Evolutionary conservation across 2,888 invertebrate species (phyloP), one percentile per base, ranked within the genome.

Genomic region (Callimorpha dominula): DNA sequence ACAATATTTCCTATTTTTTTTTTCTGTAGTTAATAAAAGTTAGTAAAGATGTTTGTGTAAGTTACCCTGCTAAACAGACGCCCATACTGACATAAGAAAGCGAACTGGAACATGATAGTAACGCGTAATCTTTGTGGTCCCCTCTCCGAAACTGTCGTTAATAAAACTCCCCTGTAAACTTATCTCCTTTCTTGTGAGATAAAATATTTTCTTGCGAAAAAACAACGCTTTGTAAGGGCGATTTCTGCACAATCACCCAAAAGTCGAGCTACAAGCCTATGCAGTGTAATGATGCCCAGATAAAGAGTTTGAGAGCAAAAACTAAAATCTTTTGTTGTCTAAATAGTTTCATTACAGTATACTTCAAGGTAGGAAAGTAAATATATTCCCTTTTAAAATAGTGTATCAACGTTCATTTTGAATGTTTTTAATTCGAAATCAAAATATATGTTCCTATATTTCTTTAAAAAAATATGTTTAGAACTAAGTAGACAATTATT

Each of bases 121-220:
- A 85, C 86, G 81, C 86, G 87, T 92, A 91, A 92, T 92, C 91
- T 91, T 86, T 85, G 78, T 82, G 83, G 84, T 81, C 89, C 87
- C 87, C 86, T 82, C 90, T 87, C 88, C 86, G 82, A 92, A 85
- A 93, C 90, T 91, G 92, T 92, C 93, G 93, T 93, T 93, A 93
- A 92, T 92, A 92, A 90, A 93, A 93, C 90, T 92, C 91, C 86
- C 83, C 81, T 78, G 85, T 85, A 88, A 92, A 92, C 68, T 68
- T 68, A 68, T 60, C 68, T 68, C 31, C 60, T 68, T 60, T 60
- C 46, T 46, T 46, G 90, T 76, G 78, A 91, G 90, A 93, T 93
- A 93, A 93, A 90, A 89, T 68, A 89, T 89, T 90, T 90, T 88
- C 87, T 84, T 86, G 76, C 71, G 85, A 87, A 91, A 91, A 89